phyloP scores from a whole-genome alignment of 2,113 vertebrate species.

The Electrona antarctica region DNA sequence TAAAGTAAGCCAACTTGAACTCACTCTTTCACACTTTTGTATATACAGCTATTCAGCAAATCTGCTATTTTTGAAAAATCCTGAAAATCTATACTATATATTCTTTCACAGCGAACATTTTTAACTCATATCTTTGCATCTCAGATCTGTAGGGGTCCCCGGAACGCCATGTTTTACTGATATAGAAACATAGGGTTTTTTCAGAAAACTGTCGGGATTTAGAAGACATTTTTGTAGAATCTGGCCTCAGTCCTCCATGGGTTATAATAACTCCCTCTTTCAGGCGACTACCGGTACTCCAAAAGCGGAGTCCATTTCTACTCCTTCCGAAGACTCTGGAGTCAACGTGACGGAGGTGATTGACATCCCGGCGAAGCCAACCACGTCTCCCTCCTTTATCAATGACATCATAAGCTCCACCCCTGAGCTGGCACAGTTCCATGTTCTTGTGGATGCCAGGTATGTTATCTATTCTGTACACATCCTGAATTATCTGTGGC shows the following conservation, averaged over 20 bases:
- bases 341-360: slow-evolving; percentile 37
- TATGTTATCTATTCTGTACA: slow-evolving; percentile 39
- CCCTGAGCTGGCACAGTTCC: slow-evolving; percentile 75
- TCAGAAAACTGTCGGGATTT: neutral
- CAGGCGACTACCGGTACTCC: slow-evolving; percentile 36
- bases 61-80: too few relatives aligned
- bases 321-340: slow-evolving; percentile 43
- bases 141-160: too few relatives aligned
- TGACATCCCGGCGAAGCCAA: slow-evolving; percentile 24
- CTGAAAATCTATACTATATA: too few relatives aligned
- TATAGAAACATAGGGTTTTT: neutral
- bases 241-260: neutral
- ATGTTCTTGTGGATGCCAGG: slow-evolving; percentile 60
- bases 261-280: neutral
- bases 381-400: slow-evolving; percentile 61
- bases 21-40: neutral
- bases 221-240: too few relatives aligned
- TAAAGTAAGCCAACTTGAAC: slow-evolving; percentile 58
- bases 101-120: too few relatives aligned
- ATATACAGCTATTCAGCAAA: neutral
- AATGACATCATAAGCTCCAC: slow-evolving; percentile 79
- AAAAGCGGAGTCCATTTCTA: slow-evolving; percentile 51
- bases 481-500: neutral
- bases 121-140: too few relatives aligned
- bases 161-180: too few relatives aligned